These are phyloP conservation scores for Rhingia campestris DNA, from an alignment of 2,888 invertebrate species.

Conservation along the genomic window DNA sequence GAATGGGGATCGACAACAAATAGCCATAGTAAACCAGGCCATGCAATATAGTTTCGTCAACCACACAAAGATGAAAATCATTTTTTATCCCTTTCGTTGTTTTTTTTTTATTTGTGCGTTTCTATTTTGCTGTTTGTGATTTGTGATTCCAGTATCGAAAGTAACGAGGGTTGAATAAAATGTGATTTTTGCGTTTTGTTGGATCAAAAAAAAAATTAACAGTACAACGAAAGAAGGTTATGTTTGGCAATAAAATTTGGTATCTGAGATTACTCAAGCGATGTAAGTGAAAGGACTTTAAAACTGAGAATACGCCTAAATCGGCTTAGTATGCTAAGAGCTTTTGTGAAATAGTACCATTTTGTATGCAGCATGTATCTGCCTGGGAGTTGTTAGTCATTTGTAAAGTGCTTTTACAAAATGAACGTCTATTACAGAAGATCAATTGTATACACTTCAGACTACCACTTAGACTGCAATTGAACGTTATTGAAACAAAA, in stretches of 20 bases:
- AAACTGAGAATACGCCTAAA: no score
- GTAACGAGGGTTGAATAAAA: conserved; percentile 29
- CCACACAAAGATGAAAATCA: conserved; percentile 11
- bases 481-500: no score
- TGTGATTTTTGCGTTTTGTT: conserved; percentile 37
- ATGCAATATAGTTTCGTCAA: conserved; percentile 35
- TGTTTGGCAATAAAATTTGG: conserved; percentile 15
- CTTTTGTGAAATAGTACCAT: no score
- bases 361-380: no score
- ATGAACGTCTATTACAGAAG: no score
- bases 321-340: no score
- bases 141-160: background rate
- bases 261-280: conserved; percentile 31
- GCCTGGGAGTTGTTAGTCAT: no score
- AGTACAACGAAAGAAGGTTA: conserved; percentile 26
- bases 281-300: background rate
- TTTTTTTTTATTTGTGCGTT: conserved; percentile 28
- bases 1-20: background rate
- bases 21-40: conserved; percentile 1
- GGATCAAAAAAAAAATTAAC: conserved; percentile 47
- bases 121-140: background rate
- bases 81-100: conserved; percentile 3
- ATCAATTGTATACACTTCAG: no score
- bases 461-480: no score
- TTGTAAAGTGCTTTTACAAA: no score